Evolutionary conservation across 2,888 invertebrate species (phyloP), one percentile per base, ranked within the genome.

Genomic region (Eulithis prunata): DNA sequence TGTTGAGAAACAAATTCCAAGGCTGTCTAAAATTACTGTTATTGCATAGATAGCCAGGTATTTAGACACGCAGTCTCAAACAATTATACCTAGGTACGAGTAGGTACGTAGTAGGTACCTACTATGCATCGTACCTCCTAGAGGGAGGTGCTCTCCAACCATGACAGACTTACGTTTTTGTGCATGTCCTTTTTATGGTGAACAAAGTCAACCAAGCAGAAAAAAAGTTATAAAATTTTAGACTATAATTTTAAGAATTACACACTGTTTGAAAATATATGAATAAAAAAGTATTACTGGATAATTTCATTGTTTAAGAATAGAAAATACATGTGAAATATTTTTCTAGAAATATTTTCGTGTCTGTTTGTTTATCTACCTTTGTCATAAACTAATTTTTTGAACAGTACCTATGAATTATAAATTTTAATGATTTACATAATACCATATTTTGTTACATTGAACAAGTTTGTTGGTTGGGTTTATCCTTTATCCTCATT

Each of bases 61-160:
- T 54, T 54, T 57, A 47, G 21, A 59, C 62, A 66, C 62, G 62
- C 58, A 62, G 43, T 32, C 28, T 56, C 21, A 47, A 53, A 21
- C 21, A 21, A 55, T 58, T 21, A 49, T 58, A 49, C 49, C 58
- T 41, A 41, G 41, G 49, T n/a, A n/a, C n/a, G n/a, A n/a, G n/a
- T 43, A 62, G 3, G 41, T 45, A 52, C 56, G 36, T 32, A 43
- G 45, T 45, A n/a, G 5, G 12, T 45, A 45, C n/a, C 2, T 46
- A 1, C 32, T 32, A 32, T 32, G 32, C 32, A 32, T 32, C 32
- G 32, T n/a, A n/a, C 45, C n/a, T 58, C 59, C 49, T 21, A 21
- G 21, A 64, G 32, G 4, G 60, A 21, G 51, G 13, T 14, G 8
- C 47, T 21, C 47, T 47, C 45, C 12, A 46, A 8, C 46, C 14